Base-by-base conservation (phyloP, 2,888 invertebrate genomes). In the Amaurobius ferox region DNA sequence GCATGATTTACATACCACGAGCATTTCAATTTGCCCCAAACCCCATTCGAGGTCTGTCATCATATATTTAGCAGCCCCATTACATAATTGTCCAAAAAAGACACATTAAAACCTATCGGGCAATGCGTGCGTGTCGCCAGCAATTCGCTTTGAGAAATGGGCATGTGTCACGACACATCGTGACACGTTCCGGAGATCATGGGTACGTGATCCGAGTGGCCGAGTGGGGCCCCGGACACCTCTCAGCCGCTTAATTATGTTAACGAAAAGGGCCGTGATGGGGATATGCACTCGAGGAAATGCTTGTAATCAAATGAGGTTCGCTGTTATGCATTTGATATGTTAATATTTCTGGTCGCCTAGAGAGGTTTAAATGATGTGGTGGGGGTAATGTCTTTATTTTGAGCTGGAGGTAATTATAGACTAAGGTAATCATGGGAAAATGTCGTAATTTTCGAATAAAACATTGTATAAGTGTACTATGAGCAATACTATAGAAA, bases 81-180 rank as follows among this genome's bases (percentile, higher is more conserved):
- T 83, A 83, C 76, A 83, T 68, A 70, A 74, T 74, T 55, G 81
- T 23, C 16, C 29, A 13, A 16, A 62, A 76, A 40, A 81, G 81
- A 81, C 74, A 81, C 74, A 81, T 74, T 81, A 74, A 74, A 74
- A 44, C 74, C 67, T 61, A 74, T 74, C 74, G 74, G 48, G 73
- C 70, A 76, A 81, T 74, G 67, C 74, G 81, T 44, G 74, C 74
- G 74, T 76, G 74, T 74, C 74, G 29, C 62, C 26, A 30, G 62
- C 74, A 68, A 76, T 81, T 62, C 48, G 26, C 35, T 29, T 26
- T 81, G 81, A 81, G 76, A 81, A 74, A 81, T 81, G 81, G 55
- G 23, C 48, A 23, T 30, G 30, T 67, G 81, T 70, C 81, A 81
- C 74, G 81, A 73, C 71, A 83, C 61, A 23, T 23, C 55, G 23